Base-by-base conservation (phyloP, 37 sponge, comb jelly and placozoan genomes). In the Corticium candelabrum region DNA sequence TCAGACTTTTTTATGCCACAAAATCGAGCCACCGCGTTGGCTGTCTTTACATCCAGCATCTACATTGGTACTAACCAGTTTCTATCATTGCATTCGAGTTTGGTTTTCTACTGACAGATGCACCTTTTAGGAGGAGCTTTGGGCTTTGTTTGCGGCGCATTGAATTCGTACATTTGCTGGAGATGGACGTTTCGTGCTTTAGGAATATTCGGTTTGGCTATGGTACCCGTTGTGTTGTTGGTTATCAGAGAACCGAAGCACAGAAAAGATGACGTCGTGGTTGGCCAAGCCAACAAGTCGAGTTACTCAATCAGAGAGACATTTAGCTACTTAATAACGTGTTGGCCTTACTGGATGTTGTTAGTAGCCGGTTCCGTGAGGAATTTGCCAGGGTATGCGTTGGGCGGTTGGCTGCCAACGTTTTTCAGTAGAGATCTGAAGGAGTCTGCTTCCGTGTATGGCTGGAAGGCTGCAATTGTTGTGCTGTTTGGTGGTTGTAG, bases 381-480 rank as follows among this genome's bases (percentile, higher is more conserved):
- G 69, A 93, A 93, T 72, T 86, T 93, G 34, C 83, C 90, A 21
- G 93, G 93, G 72, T 93, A 93, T 77, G 84, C 93, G 57, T 41
- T 93, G 57, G 89, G 89, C 38, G 84, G 85, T 15, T 93, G 93
- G 93, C 85, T 93, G 0, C 87, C 93, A 3, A 89, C 93, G 1
- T 93, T 86, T 85, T 89, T 77, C 56, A 70, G 70, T 30, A 38
- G 74, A 35, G 38, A 82, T 41, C 87, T 78, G 72, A 72, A 75
- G 15, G 76, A 82, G 34, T 21, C n/a, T 7, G 71, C 89, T 21
- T 41, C 37, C 34, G 83, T 87, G 67, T 93, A 82, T 67, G 85
- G 89, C 21, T 68, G 81, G 37, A 83, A 70, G 21, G 89, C 84
- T 29, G 93, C 87, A 1, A 76, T 93, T 32, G 87, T 82, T 33